These are phyloP conservation scores for Nematostella vectensis DNA, from an alignment of 92 coral and sea anemone genomes.

Conservation along the genomic window DNA sequence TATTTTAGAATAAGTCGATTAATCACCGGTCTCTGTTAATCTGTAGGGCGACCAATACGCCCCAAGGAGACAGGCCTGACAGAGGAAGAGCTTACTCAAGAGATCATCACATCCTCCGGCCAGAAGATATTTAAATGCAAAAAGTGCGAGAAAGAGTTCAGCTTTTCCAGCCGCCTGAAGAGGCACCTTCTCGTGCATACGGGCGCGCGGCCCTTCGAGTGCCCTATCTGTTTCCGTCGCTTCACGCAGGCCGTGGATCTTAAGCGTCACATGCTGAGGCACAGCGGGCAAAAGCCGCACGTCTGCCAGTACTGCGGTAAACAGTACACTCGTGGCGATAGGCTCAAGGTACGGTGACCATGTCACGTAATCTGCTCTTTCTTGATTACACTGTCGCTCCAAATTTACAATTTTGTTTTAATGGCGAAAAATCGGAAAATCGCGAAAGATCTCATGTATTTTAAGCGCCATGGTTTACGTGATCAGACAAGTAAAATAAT, in stretches of 20 bases:
- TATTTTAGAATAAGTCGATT: no score
- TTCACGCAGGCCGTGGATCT: slow-evolving; percentile 96
- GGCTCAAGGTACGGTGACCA: slow-evolving; percentile 53
- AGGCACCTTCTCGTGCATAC: slow-evolving; percentile 99
- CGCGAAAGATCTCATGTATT: no score
- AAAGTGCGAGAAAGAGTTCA: slow-evolving; percentile 96
- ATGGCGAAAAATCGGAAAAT: no score
- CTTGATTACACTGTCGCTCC: no score
- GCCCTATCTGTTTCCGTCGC: slow-evolving; percentile 91
- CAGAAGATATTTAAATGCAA: slow-evolving; percentile 88
- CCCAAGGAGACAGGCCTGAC: slow-evolving; percentile 81
- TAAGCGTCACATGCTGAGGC: slow-evolving; percentile 94
- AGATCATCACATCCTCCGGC: slow-evolving; percentile 75
- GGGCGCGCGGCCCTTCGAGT: slow-evolving; percentile 97
- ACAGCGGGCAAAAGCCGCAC: slow-evolving; percentile 88
- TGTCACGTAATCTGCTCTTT: no score
- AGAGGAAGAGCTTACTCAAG: slow-evolving; percentile 88
- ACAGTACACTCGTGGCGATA: slow-evolving; percentile 91
- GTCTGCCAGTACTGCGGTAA: slow-evolving; percentile 96
- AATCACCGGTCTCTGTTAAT: no score
- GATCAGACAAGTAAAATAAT: no score
- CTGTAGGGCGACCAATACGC: slow-evolving; percentile 78
- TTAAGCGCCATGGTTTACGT: no score
- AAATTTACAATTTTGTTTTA: no score
- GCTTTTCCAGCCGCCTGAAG: slow-evolving; percentile 88